Conservation (phyloP, 2,888 invertebrate genomes). For the Lepidochrysops patricia region DNA sequence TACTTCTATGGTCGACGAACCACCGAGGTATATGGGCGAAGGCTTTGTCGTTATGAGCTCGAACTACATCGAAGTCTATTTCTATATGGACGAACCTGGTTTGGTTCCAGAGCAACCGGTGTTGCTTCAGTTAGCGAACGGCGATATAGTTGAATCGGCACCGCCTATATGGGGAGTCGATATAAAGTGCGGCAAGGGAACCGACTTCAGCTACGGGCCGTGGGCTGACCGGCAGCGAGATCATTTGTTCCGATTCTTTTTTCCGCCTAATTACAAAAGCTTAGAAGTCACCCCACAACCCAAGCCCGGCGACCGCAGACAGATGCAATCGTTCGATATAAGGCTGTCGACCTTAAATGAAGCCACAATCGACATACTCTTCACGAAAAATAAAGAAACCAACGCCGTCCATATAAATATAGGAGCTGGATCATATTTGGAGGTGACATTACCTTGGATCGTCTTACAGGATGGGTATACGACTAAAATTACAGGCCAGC, state of each 20-base stretch:
- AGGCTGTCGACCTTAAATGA: slow-evolving; percentile 92
- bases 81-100: slow-evolving; percentile 98
- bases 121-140: slow-evolving; percentile 90
- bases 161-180: slow-evolving; percentile 97
- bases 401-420: slow-evolving; percentile 97
- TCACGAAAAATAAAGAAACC: slow-evolving; percentile 94
- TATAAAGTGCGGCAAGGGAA: slow-evolving; percentile 95
- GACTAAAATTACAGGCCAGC: slow-evolving; percentile 93
- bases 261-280: slow-evolving; percentile 89
- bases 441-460: slow-evolving; percentile 97
- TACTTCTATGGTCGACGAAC: slow-evolving; percentile 93
- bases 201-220: slow-evolving; percentile 97
- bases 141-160: slow-evolving; percentile 93
- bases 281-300: slow-evolving; percentile 87
- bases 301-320: slow-evolving; percentile 89
- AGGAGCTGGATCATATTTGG: slow-evolving; percentile 95
- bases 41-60: slow-evolving; percentile 98
- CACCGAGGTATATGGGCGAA: slow-evolving; percentile 97
- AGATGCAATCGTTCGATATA: slow-evolving; percentile 94
- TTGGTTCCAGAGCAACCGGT: slow-evolving; percentile 94
- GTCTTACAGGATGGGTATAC: slow-evolving; percentile 90
- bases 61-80: slow-evolving; percentile 94
- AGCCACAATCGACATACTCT: slow-evolving; percentile 95
- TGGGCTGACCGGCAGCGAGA: slow-evolving; percentile 99
- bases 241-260: slow-evolving; percentile 95